Evolutionary conservation across 2,888 invertebrate species (phyloP).

Genomic region (Dascillus cervinus): DNA sequence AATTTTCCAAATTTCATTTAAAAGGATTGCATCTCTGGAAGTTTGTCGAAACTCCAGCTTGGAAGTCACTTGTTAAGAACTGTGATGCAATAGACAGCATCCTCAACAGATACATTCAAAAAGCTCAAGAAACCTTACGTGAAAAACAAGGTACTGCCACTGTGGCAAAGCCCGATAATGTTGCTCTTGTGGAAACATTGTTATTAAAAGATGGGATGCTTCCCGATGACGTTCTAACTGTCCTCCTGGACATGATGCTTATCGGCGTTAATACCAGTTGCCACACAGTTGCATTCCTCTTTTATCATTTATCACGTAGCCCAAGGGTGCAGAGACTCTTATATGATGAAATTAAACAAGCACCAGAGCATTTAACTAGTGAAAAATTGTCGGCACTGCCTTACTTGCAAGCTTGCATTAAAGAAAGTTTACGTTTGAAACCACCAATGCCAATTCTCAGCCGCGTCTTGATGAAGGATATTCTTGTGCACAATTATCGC

Average conservation of each 20-base stretch:
- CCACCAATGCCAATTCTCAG: conserved; percentile 59
- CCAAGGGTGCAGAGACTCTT: conserved; percentile 55
- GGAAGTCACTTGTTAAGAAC: conserved; percentile 50
- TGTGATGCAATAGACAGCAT: conserved; percentile 57
- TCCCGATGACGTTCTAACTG: conserved; percentile 54
- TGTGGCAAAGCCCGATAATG: conserved; percentile 19
- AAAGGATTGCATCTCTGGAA: conserved; percentile 57
- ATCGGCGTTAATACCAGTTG: conserved; percentile 59
- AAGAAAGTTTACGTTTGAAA: conserved; percentile 55
- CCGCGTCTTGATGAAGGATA: conserved; percentile 51
- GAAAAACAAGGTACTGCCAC: conserved; percentile 23
- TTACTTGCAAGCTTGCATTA: conserved; percentile 57
- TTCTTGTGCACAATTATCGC: conserved; percentile 53
- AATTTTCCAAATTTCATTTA: conserved; percentile 1
- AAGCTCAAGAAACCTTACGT: conserved; percentile 35
- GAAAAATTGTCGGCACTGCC: conserved; percentile 36
- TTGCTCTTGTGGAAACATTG: conserved; percentile 48
- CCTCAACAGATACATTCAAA: conserved; percentile 52
- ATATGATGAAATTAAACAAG: conserved; percentile 49
- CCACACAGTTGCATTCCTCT: conserved; percentile 53
- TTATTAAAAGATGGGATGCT: conserved; percentile 49
- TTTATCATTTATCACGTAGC: conserved; percentile 61
- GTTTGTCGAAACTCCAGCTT: conserved; percentile 52
- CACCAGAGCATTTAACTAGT: conserved; percentile 27
- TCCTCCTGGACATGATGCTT: conserved; percentile 58